Conservation (phyloP, 2,888 invertebrate species). For the Oscheius sp. region DNA sequence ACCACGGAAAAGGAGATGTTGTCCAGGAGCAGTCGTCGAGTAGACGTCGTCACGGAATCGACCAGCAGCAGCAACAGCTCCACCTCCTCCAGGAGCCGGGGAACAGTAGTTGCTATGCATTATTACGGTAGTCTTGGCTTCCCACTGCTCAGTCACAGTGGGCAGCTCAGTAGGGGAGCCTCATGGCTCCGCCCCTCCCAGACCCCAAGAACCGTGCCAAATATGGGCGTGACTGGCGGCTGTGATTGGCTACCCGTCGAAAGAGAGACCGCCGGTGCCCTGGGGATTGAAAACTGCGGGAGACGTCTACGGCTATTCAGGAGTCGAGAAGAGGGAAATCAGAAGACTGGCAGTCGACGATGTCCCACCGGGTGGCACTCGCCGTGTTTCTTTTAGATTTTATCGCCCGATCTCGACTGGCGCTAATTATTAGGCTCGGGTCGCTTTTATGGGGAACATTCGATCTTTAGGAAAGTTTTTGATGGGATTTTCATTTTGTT, state of each 20-base stretch:
- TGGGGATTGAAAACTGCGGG: constrained; percentile 6
- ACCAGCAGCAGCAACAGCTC: constrained; percentile 7
- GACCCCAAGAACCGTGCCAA: constrained; percentile 10
- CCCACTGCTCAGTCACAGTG: constrained; percentile 37
- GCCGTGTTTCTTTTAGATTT: not conserved
- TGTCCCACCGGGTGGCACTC: no score
- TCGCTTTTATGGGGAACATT: no score
- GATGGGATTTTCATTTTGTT: no score
- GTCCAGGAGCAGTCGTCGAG: not conserved
- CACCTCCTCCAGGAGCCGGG: constrained; percentile 14
- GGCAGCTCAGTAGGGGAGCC: constrained; percentile 34
- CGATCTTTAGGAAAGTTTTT: no score
- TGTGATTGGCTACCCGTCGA: constrained; percentile 19
- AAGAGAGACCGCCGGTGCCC: not conserved
- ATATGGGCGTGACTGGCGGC: constrained; percentile 22
- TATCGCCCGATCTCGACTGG: not conserved
- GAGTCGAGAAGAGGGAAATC: not conserved
- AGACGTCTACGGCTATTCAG: constrained; percentile 18
- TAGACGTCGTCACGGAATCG: constrained; percentile 19
- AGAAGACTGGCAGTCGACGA: not conserved
- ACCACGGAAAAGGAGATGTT: constrained; percentile 20
- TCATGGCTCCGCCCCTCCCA: constrained; percentile 23
- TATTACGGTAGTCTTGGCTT: constrained; percentile 26
- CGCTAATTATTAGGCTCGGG: not conserved
- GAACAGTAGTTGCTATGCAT: constrained; percentile 34